Evolutionary conservation across 2,888 invertebrate genomes (phyloP), one percentile per base, ranked within the genome.

Genomic region (Tinea trinotella): DNA sequence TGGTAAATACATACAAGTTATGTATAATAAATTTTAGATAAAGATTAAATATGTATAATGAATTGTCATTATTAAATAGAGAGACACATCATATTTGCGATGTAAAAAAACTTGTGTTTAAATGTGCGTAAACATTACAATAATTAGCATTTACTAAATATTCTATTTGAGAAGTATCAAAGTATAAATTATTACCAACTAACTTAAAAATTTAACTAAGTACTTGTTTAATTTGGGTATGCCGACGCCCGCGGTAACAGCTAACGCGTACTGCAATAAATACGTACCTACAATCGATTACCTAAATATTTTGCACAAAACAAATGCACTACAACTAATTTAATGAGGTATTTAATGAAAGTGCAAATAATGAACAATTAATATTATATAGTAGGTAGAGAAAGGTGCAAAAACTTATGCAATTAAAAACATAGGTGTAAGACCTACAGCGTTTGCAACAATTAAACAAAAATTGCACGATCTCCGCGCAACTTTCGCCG

Each of bases 1-100:
- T 44, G 15, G 18, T 44, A 17, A 46, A 46, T 46, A 19, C 3
- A 46, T 19, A 46, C 19, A 46, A 46, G 40, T 35, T 22, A 35
- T 10, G 24, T 35, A 44, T 44, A 15, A 17, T 12, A 15, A 5
- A 44, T 15, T 44, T 44, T 44, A 44, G 84, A 83, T 84, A 66
- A 61, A 65, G 78, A 83, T 81, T 82, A 84, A 52, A 35, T 34
- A 50, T 3, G 18, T 48, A 50, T 50, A 52, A 34, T 34, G 17
- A 35, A 34, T 52, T 18, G 17, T 52, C 4, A 15, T 18, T 56
- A 56, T 46, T 75, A 81, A 68, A 75, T 74, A 84, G 80, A 83
- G 81, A 83, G 82, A 76, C 81, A 83, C 82, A 84, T 44, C 52
- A 44, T 30, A 24, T 24, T 49, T 54, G 54, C 24, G 50, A 56